Conservation (phyloP, 2,888 invertebrate species). For the Platycnemis pennipes region DNA sequence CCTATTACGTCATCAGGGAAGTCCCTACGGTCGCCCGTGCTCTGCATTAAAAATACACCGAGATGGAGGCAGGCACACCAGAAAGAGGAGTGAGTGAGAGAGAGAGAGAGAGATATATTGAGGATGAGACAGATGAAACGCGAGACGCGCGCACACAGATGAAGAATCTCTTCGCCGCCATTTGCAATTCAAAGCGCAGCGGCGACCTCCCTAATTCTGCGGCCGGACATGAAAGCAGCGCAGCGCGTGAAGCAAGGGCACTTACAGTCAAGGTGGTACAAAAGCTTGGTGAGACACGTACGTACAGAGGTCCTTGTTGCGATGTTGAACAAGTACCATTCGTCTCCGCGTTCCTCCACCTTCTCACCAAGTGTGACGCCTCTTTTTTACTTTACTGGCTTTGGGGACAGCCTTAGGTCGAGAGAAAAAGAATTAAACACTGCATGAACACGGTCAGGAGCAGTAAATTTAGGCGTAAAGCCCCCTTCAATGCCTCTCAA, state of each 20-base stretch:
- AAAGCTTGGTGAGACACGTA: neutral
- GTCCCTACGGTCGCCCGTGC: neutral
- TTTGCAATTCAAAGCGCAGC: conserved; percentile 21
- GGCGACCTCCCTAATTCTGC: neutral
- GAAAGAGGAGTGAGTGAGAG: neutral
- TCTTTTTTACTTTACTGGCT: neutral
- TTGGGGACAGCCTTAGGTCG: neutral
- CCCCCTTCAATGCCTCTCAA: too few relatives aligned
- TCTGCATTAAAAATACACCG: neutral
- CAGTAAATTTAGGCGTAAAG: too few relatives aligned
- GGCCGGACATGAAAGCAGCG: neutral
- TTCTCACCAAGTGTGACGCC: neutral
- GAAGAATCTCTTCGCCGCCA: neutral
- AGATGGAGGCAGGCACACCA: neutral
- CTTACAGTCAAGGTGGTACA: neutral
- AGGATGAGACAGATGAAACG: neutral
- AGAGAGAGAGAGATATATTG: neutral
- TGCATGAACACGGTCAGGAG: neutral
- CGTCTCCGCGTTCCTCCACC: too few relatives aligned
- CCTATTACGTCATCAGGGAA: neutral
- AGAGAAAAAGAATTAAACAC: neutral
- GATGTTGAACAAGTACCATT: neutral
- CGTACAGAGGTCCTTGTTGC: neutral
- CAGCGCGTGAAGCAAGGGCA: neutral
- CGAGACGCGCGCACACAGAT: neutral